Evolutionary conservation across 1,140 invertebrate genomes (phyloP).

Genomic region (Dermatophagoides farinae): DNA sequence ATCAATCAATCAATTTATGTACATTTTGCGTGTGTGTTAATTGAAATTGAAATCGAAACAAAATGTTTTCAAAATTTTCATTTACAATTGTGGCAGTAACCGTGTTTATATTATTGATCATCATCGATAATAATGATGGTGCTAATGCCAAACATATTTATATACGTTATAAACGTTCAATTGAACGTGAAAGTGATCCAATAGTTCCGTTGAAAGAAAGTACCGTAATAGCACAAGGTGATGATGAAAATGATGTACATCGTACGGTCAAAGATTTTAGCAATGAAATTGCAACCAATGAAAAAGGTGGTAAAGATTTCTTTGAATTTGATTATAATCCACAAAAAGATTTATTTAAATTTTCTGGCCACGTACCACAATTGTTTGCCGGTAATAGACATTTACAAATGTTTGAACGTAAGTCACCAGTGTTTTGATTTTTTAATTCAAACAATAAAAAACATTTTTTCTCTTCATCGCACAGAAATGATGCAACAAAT

Average conservation of each 20-base stretch:
- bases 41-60: too few species aligned
- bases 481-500: conserved; percentile 3
- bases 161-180: background rate
- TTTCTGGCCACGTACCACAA: background rate
- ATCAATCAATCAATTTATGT: too few species aligned
- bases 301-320: conserved; percentile 1
- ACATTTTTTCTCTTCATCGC: too few species aligned
- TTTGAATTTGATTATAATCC: conserved; percentile 5
- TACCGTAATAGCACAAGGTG: background rate
- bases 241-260: background rate
- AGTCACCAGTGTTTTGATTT: too few species aligned
- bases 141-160: background rate
- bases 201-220: background rate
- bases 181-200: background rate
- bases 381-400: background rate
- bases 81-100: too few species aligned
- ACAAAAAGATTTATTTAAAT: background rate
- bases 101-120: too few species aligned
- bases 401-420: background rate
- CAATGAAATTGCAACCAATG: conserved; percentile 1
- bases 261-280: background rate
- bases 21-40: too few species aligned
- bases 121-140: too few species aligned
- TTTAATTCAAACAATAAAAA: too few species aligned
- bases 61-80: too few species aligned